These are phyloP conservation scores for Asarcornis scutulata DNA, from an alignment of 2,113 vertebrate species.

Conservation along the genomic window DNA sequence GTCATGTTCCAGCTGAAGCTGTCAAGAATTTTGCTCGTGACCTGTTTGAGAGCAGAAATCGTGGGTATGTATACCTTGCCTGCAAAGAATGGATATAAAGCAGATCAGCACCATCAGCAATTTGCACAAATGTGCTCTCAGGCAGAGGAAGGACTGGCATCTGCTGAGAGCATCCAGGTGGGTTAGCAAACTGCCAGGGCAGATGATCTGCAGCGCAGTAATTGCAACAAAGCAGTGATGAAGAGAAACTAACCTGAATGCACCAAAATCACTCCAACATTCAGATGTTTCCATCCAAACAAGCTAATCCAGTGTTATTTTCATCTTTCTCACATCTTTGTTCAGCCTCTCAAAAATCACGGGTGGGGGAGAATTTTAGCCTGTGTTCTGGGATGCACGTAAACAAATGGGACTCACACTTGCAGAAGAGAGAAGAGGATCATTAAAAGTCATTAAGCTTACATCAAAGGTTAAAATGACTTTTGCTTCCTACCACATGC, in stretches of 20 bases:
- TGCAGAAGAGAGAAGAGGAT: not conserved
- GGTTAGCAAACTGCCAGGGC: not conserved
- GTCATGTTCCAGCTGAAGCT: not conserved
- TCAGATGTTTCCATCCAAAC: not conserved
- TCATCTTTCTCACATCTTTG: not conserved
- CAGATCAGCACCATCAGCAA: not conserved
- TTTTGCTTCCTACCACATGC: not conserved
- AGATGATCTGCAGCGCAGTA: not conserved
- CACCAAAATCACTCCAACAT: not conserved
- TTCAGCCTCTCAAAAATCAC: not conserved
- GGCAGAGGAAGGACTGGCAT: not conserved
- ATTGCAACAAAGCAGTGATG: not conserved
- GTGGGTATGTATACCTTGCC: fast-evolving
- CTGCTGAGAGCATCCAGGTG: not conserved
- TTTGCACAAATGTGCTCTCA: not conserved
- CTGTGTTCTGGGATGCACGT: not conserved
- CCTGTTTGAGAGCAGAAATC: not conserved
- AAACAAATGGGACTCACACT: not conserved
- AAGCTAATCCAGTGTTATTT: not conserved
- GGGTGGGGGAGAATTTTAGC: not conserved
- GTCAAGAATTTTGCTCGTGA: not conserved
- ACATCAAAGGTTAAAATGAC: conserved; percentile 18
- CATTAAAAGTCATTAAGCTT: not conserved
- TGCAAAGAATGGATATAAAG: not conserved
- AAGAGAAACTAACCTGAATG: not conserved